Evolutionary conservation across 2,888 invertebrate species (phyloP), one percentile per base, ranked within the genome.

Genomic region (Stenodera caucasica): DNA sequence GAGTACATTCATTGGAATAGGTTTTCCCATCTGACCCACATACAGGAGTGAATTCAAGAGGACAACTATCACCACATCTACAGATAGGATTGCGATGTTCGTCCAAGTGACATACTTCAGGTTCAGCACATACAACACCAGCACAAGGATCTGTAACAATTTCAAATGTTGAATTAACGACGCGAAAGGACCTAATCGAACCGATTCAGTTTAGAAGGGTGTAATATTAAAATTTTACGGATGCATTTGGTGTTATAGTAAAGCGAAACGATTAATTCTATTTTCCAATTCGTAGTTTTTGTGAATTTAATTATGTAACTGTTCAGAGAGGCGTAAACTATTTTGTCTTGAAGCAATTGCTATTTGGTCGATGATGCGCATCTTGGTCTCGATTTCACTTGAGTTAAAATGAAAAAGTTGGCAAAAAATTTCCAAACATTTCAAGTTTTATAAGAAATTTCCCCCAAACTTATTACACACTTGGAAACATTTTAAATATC

Each of bases 91-190:
- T 86, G 50, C 94, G 85, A 55, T 88, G 85, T 70, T 86, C 86
- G 80, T 92, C 91, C 79, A 95, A 82, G 79, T 91, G 92, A 81
- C 95, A 95, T 61, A 92, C 84, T 76, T 93, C 90, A 30, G 90
- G 90, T 67, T 89, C 87, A 29, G 87, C 84, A 81, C 95, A 95
- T 74, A 87, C 85, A 68, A 91, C 85, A 59, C 87, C 89, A 45
- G 87, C 85, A 80, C 95, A 95, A 0, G 95, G 95, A 85, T 95
- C 95, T 95, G 83, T 53, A 83, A 81, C 72, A 65, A 66, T 55
- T 55, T 57, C 35, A 60, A 60, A 59, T 57, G 51, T 55, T 55
- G 40, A 60, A 63, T 60, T 57, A 63, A 59, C 49, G 56, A 57
- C 50, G 32, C 56, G 59, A 54, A 30, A 51, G 55, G 53, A 55